Conservation (phyloP, 2,797 vertebrate genomes). For the Xerus rutilus region DNA sequence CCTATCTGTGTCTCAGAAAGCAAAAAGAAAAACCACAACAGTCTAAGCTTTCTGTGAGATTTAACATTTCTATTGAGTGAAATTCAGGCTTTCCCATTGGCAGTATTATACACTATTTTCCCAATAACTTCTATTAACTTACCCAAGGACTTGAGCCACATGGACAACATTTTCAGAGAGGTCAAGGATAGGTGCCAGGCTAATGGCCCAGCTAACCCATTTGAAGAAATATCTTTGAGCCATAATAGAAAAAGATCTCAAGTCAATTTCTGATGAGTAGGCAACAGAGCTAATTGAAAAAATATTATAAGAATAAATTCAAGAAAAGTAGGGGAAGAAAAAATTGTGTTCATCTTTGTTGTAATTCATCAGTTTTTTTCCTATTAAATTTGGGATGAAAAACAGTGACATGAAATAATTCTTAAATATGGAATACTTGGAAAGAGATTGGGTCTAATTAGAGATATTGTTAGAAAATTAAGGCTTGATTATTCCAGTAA, state of each 20-base stretch:
- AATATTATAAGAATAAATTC: neutral
- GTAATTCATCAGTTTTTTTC: neutral
- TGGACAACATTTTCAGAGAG: neutral
- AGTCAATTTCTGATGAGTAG: constrained; percentile 19
- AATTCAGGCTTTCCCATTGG: neutral
- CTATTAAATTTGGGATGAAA: neutral
- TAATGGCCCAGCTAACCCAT: neutral
- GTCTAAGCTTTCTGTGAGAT: neutral
- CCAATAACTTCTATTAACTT: neutral
- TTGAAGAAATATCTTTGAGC: constrained; percentile 21
- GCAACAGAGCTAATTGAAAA: neutral
- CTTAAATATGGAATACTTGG: neutral
- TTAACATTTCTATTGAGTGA: neutral
- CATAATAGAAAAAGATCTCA: neutral
- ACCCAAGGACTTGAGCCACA: neutral
- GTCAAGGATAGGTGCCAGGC: neutral
- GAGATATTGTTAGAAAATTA: neutral
- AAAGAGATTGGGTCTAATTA: neutral
- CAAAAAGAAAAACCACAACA: neutral
- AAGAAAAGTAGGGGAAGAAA: neutral
- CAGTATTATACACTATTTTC: neutral
- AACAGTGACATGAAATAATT: neutral
- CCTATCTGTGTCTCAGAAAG: neutral
- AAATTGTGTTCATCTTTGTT: neutral
- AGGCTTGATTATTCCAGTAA: neutral